Evolutionary conservation across 2,113 vertebrate genomes (phyloP).

Genomic region (Cyrtonyx montezumae): DNA sequence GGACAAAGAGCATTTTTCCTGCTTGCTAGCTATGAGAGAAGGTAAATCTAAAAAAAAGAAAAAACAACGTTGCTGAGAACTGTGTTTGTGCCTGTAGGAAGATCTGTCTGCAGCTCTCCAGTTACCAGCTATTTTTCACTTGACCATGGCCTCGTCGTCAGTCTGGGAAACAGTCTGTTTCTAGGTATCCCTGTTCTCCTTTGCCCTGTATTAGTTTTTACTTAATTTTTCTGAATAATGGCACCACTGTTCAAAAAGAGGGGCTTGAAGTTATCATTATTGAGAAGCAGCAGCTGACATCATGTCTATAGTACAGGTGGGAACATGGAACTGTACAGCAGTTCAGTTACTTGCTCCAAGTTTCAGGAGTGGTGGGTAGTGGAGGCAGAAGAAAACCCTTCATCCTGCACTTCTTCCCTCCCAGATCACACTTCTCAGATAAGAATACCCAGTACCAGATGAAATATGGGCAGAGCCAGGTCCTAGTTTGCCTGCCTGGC

Average conservation of each 20-base stretch:
- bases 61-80: not conserved
- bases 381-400: not conserved
- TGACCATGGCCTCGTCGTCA: not conserved
- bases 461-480: not conserved
- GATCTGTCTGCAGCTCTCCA: not conserved
- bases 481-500: not conserved
- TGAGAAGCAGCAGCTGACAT: not conserved
- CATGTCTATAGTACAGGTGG: not conserved
- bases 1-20: not conserved
- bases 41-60: not conserved
- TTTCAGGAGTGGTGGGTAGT: not conserved
- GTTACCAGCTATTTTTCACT: not conserved
- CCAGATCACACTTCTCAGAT: not conserved
- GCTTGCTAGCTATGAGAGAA: not conserved
- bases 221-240: not conserved
- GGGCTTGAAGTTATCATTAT: not conserved
- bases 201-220: not conserved
- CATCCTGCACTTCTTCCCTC: not conserved
- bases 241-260: not conserved
- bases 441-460: not conserved
- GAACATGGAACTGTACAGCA: not conserved
- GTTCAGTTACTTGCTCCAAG: not conserved
- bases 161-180: not conserved
- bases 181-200: not conserved
- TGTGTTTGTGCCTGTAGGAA: not conserved